Evolutionary conservation across 1,140 invertebrate species (phyloP), one percentile per base, ranked within the genome.

Genomic region (Nasonia vitripennis): DNA sequence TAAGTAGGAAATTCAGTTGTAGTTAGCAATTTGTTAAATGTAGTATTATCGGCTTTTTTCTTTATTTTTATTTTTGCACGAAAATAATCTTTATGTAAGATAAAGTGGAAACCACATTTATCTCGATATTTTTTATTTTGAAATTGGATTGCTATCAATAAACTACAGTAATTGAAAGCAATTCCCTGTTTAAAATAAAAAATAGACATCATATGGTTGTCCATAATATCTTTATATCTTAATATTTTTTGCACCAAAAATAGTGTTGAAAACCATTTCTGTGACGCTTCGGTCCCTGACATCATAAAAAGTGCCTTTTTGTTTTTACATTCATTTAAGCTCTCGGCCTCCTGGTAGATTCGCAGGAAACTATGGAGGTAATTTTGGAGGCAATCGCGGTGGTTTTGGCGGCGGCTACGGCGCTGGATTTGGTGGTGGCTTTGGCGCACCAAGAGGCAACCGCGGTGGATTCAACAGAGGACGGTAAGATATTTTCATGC

Each of bases 391-490:
- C 48, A 92, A 92, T 45, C 92, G 92, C 34, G 91, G 90, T 55
- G 89, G 90, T 78, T 90, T 90, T 81, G 90, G 91, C 2, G 90
- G 91, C 78, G 90, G 89, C 5, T 93, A 92, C 62, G 86, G 89
- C 34, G 86, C 86, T 68, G 92, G 93, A 85, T 94, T 93, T 85
- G 92, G 92, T 0, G 92, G 93, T 74, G 93, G 92, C 45, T 94
- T 94, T 75, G 90, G 90, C 45, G 88, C 90, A 83, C 90, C 92
- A n/a, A 91, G 92, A 81, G 88, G 91, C 2, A 91, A 90, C 87
- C 91, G 94, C 73, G 92, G 93, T 7, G 92, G 92, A 78, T 94
- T 93, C 84, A 94, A 94, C 85, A 92, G 93, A 88, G 93, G 93
- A 91, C 92, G 93, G 93, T 94, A 92, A 92, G 90, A 82, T 71